A percentile compares a stretch with the other conserved stretches of the same genome.
These are phyloP conservation scores for Galbula dea DNA, from an alignment of 2,113 vertebrate genomes.

Conservation along the genomic window DNA sequence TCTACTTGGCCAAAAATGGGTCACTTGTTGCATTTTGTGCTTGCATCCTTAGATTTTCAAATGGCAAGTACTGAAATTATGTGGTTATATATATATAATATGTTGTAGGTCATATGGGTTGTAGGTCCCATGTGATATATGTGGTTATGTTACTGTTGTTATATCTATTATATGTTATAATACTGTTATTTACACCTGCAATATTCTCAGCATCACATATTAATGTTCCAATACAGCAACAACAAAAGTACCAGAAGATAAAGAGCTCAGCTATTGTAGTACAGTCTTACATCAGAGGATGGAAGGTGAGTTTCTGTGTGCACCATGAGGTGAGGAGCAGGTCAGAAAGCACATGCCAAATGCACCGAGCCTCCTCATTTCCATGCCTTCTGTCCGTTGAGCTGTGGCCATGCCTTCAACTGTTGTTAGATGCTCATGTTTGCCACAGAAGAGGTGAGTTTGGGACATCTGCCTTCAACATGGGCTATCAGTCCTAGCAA, in stretches of 20 bases:
- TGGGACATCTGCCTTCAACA: neutral
- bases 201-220: neutral
- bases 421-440: fast-evolving
- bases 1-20: neutral
- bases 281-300: slow-evolving; percentile 93
- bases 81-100: too few relatives aligned
- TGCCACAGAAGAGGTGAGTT: neutral
- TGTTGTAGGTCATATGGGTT: too few relatives aligned
- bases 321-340: neutral
- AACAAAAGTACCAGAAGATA: slow-evolving; percentile 87
- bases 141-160: too few relatives aligned
- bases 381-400: neutral
- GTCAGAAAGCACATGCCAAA: neutral
- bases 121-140: too few relatives aligned
- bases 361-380: neutral
- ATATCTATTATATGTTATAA: too few relatives aligned
- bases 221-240: slow-evolving; percentile 82
- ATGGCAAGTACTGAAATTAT: neutral
- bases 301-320: slow-evolving; percentile 84
- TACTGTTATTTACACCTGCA: neutral
- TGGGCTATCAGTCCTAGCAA: neutral
- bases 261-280: slow-evolving; percentile 85
- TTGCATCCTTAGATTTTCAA: neutral
- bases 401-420: neutral
- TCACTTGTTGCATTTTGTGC: neutral